Conservation (phyloP, 2,888 invertebrate genomes). For the Tryphoninae sp. region DNA sequence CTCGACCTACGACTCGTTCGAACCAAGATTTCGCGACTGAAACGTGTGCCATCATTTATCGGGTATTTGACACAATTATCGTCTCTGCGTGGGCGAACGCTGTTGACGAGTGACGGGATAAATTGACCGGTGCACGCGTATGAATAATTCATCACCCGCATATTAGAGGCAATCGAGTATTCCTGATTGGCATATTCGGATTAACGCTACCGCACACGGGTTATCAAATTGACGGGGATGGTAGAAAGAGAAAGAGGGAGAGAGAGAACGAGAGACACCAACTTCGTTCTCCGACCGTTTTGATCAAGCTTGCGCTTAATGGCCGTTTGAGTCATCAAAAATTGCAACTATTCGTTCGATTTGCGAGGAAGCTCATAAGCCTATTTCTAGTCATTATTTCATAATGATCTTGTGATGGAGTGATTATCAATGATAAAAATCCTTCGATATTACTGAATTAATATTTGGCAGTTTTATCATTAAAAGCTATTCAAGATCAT, state of each 20-base stretch:
- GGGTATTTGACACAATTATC: constrained; percentile 62
- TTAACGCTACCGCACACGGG: constrained; percentile 50
- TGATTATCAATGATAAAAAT: too few relatives aligned
- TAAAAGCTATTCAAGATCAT: background rate
- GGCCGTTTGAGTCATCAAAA: background rate
- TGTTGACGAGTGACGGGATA: constrained; percentile 63
- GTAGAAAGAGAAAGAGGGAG: constrained; percentile 6
- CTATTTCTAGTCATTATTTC: background rate
- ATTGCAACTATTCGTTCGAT: background rate
- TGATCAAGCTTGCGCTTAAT: constrained; percentile 21
- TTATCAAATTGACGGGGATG: constrained; percentile 51
- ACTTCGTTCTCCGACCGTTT: constrained; percentile 47
- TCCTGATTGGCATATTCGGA: constrained; percentile 65
- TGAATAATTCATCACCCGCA: constrained; percentile 64
- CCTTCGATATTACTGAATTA: too few relatives aligned
- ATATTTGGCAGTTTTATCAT: background rate
- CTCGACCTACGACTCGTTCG: background rate
- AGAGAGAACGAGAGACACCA: background rate
- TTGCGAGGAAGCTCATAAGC: background rate
- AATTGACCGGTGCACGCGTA: constrained; percentile 63
- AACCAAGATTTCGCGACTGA: constrained; percentile 45
- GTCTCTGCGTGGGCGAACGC: constrained; percentile 16
- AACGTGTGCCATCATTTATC: constrained; percentile 47
- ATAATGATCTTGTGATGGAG: too few relatives aligned
- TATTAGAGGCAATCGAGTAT: constrained; percentile 64